Conservation (phyloP, 2,888 invertebrate genomes). For the Notodonta dromedarius region DNA sequence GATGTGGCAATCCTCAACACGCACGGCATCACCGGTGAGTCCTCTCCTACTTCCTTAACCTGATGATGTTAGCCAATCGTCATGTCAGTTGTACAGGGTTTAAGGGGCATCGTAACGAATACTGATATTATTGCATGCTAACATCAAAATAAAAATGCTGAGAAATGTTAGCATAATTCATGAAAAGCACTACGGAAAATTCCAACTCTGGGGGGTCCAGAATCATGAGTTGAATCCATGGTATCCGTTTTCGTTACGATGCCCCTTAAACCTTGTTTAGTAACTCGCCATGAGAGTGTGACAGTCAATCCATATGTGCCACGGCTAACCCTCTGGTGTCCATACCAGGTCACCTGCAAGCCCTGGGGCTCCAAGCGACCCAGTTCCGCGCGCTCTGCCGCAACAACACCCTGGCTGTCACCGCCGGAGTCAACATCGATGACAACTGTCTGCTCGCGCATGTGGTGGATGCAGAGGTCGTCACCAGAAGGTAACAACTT, state of each 20-base stretch:
- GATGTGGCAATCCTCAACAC: conserved; percentile 86
- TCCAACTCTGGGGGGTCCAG: too few species aligned
- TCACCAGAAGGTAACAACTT: conserved; percentile 71
- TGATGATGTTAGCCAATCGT: not conserved
- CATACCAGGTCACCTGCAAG: conserved; percentile 55
- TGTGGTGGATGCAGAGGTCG: conserved; percentile 86
- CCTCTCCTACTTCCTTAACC: not conserved
- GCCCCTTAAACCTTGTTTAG: not conserved
- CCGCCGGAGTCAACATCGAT: conserved; percentile 79
- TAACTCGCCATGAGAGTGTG: not conserved
- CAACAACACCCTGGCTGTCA: conserved; percentile 82
- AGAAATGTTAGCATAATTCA: too few species aligned
- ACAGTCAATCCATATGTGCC: too few species aligned
- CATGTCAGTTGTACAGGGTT: too few species aligned
- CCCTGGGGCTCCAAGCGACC: conserved; percentile 52
- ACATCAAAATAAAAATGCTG: too few species aligned
- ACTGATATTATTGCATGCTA: too few species aligned
- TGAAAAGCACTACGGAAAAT: too few species aligned
- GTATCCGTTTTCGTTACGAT: too few species aligned
- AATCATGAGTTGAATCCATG: too few species aligned
- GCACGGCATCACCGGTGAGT: conserved; percentile 73
- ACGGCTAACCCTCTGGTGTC: not conserved
- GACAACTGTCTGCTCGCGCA: conserved; percentile 82
- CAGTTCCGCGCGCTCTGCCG: conserved; percentile 84
- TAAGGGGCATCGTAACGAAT: too few species aligned